These are phyloP conservation scores for Odontocerum albicorne DNA, from an alignment of 2,888 invertebrate genomes.

Conservation along the genomic window DNA sequence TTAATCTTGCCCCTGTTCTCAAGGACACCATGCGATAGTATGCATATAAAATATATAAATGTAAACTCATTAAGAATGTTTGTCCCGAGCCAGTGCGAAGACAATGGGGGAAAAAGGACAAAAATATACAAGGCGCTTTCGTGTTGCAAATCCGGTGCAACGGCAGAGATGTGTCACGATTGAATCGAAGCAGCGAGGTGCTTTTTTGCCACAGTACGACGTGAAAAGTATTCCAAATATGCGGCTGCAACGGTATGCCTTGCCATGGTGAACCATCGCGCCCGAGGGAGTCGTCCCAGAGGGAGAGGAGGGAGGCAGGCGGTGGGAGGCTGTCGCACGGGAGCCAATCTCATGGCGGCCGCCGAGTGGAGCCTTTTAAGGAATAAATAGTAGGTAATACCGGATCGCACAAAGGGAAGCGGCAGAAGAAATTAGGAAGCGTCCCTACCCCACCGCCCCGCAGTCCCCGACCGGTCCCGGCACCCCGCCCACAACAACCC, in stretches of 20 bases:
- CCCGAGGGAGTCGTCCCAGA: too few species aligned
- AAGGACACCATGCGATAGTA: too few species aligned
- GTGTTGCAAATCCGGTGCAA: too few species aligned
- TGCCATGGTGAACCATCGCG: background rate
- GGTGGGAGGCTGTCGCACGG: conserved; percentile 18
- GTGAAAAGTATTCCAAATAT: conserved; percentile 14
- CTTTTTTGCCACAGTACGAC: conserved; percentile 14
- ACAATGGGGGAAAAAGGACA: too few species aligned
- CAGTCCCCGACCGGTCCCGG: background rate
- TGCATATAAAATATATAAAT: too few species aligned
- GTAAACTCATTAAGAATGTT: too few species aligned
- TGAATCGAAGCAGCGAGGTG: too few species aligned
- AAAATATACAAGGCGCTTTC: too few species aligned
- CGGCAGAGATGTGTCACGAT: too few species aligned
- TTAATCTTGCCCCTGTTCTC: too few species aligned
- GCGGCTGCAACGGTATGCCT: conserved; percentile 10
- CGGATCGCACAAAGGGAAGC: conserved; percentile 34
- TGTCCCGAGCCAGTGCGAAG: too few species aligned
- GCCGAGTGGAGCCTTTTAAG: conserved; percentile 29
- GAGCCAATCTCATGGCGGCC: conserved; percentile 30
- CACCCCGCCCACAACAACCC: conserved; percentile 20
- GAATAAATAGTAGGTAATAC: conserved; percentile 34
- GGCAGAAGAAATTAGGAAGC: conserved; percentile 33
- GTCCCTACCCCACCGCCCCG: conserved; percentile 1
- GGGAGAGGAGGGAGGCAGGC: conserved; percentile 8